These are phyloP conservation scores for Oncopodura yosiiana DNA, from an alignment of 1,140 invertebrate genomes.

Conservation along the genomic window DNA sequence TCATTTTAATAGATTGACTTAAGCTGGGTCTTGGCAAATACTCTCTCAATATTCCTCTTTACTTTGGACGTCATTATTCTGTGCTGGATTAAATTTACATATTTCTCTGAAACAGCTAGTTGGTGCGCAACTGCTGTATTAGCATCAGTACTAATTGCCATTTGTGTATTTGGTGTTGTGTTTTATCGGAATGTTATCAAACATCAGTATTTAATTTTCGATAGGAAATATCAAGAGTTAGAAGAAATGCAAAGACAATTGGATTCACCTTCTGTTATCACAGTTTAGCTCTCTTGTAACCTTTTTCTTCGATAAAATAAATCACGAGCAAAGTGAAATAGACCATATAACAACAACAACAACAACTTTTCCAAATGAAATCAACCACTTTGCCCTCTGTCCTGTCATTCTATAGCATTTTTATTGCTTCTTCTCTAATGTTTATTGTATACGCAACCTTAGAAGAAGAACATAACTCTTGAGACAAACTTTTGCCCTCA, in stretches of 20 bases:
- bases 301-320: too few relatives aligned
- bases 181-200: constrained; percentile 32
- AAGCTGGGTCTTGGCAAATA: constrained; percentile 32
- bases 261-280: constrained; percentile 10
- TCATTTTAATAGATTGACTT: constrained; percentile 32
- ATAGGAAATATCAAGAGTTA: constrained; percentile 30
- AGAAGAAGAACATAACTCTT: too few relatives aligned
- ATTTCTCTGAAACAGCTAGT: constrained; percentile 29
- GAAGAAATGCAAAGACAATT: constrained; percentile 33
- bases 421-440: too few relatives aligned
- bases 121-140: constrained; percentile 27
- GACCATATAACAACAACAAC: too few relatives aligned
- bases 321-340: too few relatives aligned
- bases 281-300: too few relatives aligned
- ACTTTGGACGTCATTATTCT: constrained; percentile 33
- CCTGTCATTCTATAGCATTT: too few relatives aligned
- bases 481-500: too few relatives aligned
- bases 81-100: constrained; percentile 34
- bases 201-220: constrained; percentile 29
- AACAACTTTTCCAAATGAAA: too few relatives aligned
- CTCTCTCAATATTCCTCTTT: constrained; percentile 31
- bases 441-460: too few relatives aligned
- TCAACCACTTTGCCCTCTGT: too few relatives aligned
- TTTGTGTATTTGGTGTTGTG: constrained; percentile 30
- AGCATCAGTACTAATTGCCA: constrained; percentile 25